These are phyloP conservation scores for Ips nitidus DNA, from an alignment of 1,140 invertebrate genomes.

Conservation along the genomic window DNA sequence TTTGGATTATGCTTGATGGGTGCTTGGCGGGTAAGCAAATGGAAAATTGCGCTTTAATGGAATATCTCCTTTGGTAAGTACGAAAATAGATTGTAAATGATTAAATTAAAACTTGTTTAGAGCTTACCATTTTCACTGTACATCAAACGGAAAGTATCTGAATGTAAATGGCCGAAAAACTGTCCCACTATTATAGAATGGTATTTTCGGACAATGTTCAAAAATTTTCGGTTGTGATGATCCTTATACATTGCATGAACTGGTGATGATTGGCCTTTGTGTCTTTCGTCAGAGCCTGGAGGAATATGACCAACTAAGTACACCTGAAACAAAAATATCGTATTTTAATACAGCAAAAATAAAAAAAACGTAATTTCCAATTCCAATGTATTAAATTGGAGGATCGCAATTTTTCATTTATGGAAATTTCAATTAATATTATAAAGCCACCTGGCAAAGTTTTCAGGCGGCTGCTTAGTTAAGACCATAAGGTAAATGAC, in stretches of 20 bases:
- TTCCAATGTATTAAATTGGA: no score
- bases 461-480: not conserved
- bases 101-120: not conserved
- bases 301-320: slow-evolving; percentile 88
- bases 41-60: no score
- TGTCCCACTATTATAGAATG: slow-evolving; percentile 82
- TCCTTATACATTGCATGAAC: slow-evolving; percentile 61
- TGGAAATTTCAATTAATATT: no score
- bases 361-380: not conserved
- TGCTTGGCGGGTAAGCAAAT: no score
- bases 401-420: no score
- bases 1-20: no score
- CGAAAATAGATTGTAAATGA: no score
- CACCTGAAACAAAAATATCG: slow-evolving; percentile 63
- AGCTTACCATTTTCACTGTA: slow-evolving; percentile 68
- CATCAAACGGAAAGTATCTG: slow-evolving; percentile 84
- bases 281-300: slow-evolving; percentile 81
- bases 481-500: slow-evolving; percentile 9
- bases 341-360: not conserved
- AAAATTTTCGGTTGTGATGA: slow-evolving; percentile 69
- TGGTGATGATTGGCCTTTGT: slow-evolving; percentile 60
- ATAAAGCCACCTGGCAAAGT: not conserved
- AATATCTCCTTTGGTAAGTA: no score
- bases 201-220: slow-evolving; percentile 71
- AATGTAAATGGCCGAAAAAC: slow-evolving; percentile 91